Conservation (phyloP, 2,113 vertebrate species). For the Dicaeum eximium region DNA sequence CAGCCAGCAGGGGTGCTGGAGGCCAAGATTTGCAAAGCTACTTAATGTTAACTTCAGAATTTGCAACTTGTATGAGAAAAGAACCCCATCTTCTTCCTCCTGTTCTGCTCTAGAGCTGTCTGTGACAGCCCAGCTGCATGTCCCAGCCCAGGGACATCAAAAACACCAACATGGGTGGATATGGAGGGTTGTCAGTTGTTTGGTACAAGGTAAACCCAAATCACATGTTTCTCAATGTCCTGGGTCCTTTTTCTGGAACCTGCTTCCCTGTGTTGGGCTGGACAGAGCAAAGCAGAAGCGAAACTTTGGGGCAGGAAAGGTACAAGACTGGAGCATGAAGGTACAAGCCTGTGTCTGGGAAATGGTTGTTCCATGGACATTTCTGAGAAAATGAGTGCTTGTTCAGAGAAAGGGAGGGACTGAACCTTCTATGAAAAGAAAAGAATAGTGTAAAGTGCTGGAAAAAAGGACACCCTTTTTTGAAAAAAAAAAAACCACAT, state of each 20-base stretch:
- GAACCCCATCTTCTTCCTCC: background rate
- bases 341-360: background rate
- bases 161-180: background rate
- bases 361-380: background rate
- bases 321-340: background rate
- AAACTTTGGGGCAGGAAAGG: background rate
- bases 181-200: too few species aligned
- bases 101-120: background rate
- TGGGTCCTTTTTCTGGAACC: background rate
- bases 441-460: background rate
- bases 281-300: background rate
- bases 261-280: background rate
- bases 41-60: background rate
- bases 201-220: background rate
- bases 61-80: background rate
- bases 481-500: background rate
- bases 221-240: background rate
- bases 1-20: constrained; percentile 42
- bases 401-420: background rate
- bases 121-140: background rate
- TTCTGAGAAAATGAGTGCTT: background rate
- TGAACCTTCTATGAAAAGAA: background rate
- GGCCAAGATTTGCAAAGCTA: constrained; percentile 1
- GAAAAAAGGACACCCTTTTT: background rate
- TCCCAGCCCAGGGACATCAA: background rate